Evolutionary conservation across 1,140 invertebrate species (phyloP), one percentile per base, ranked within the genome.

Genomic region (Brachionus rotundiformis): DNA sequence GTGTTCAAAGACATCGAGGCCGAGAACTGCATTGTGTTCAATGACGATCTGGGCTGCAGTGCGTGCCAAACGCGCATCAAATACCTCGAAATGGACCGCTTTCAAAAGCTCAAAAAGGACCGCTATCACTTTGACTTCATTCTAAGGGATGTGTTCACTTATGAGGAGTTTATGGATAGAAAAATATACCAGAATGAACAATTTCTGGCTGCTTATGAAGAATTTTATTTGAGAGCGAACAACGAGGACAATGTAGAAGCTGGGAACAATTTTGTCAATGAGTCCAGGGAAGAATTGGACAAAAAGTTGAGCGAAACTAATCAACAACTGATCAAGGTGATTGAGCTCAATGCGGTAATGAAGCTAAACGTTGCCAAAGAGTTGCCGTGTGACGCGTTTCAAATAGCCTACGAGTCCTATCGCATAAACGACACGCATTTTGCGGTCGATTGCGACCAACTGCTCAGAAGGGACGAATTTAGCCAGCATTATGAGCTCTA

Each of bases 1-100:
- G 29, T 79, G 27, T 79, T 79, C 36, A 54, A 36, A n/a, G 76
- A 79, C 47, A 36, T 79, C n/a, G 76, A 79, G 36, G 76, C 76
- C 8, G 76, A 79, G 27, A 79, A 79, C 25, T 79, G 76, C 36
- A 79, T 79, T 10, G 76, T 79, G 29, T 79, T 79, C 29, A 79
- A 79, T 31, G 76, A 79, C 33, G 76, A 79, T 19, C 23, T 59
- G 8, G 76, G 76, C 19, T 79, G 76, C 29, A 59, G n/a, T 23
- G 76, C 76, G 4, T 79, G 76, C 16, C 76, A 79, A 41, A 79
- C 76, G 3, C 31, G 76, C 11, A 79, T 79, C 16, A 79, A 63
- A 25, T 79, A 54, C 19, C 23, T 79, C 16, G 76, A 79, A 59
- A 61, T 63, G 29, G 44, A 36, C 2, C 76, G 76, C 10, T 79